Conservation (phyloP, 1,140 invertebrate species). For the Capitella teleta region DNA sequence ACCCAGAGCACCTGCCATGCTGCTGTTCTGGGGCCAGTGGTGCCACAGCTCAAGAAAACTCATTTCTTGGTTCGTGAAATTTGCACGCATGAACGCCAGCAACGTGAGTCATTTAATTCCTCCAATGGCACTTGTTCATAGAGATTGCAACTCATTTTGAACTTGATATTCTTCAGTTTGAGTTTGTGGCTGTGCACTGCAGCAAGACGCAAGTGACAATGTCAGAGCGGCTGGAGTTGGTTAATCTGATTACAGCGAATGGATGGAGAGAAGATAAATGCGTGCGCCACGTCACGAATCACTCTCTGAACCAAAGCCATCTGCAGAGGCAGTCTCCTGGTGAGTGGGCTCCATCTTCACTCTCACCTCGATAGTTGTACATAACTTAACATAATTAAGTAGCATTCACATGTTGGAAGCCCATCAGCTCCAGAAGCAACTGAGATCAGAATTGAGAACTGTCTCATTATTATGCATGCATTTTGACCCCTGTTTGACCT, state of each 20-base stretch:
- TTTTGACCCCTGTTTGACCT: no score
- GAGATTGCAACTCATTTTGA: no score
- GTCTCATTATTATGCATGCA: no score
- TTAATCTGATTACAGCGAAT: conserved; percentile 29
- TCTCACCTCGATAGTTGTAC: no score
- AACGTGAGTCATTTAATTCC: conserved; percentile 5
- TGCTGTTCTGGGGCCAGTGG: conserved; percentile 40
- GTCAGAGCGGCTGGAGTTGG: conserved; percentile 15
- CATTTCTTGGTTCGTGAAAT: conserved; percentile 25
- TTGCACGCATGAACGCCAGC: conserved; percentile 20
- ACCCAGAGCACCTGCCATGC: conserved; percentile 22
- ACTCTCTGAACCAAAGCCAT: conserved; percentile 7
- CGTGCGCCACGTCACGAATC: conserved; percentile 6
- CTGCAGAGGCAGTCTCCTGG: conserved; percentile 21
- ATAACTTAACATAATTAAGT: no score
- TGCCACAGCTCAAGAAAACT: no score
- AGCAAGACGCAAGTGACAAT: conserved; percentile 17
- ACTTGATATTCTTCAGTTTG: conserved; percentile 9
- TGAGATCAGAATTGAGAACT: no score
- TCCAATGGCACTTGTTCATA: background rate
- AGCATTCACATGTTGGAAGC: no score
- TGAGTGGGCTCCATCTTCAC: no score
- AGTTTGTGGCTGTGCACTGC: conserved; percentile 26
- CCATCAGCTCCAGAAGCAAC: no score
- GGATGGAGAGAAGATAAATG: conserved; percentile 29